Evolutionary conservation across 2,797 vertebrate species (phyloP).

Genomic region (Ctenochaetus hawaiiensis): DNA sequence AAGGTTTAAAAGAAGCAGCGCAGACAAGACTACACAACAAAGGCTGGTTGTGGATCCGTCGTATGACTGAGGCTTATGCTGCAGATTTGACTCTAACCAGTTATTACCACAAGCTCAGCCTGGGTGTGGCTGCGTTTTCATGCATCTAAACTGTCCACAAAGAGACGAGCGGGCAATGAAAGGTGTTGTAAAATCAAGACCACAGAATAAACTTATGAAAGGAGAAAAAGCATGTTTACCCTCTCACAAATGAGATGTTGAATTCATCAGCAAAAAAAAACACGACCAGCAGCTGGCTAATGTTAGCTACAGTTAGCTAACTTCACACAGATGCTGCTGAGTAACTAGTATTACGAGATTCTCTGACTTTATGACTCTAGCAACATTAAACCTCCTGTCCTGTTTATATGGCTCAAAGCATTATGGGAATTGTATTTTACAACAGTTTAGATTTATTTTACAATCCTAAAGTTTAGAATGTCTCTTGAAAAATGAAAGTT

Average conservation of each 20-base stretch:
- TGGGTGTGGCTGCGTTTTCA: slow-evolving; percentile 44
- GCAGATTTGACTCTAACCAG: slow-evolving; percentile 10
- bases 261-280: neutral
- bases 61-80: neutral
- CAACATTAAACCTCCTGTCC: no score
- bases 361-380: no score
- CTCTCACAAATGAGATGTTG: neutral
- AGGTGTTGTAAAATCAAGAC: neutral
- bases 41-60: slow-evolving; percentile 1
- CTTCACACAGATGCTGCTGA: no score
- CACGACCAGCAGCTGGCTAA: neutral
- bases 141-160: neutral
- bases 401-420: neutral
- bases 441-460: neutral
- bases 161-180: slow-evolving; percentile 7
- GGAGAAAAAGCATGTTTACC: neutral
- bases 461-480: neutral
- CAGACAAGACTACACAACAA: neutral
- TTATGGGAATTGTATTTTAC: neutral
- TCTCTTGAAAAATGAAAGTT: neutral
- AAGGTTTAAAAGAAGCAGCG: neutral
- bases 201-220: neutral
- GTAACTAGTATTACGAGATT: no score
- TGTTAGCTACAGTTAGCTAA: neutral
- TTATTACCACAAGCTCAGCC: slow-evolving; percentile 41